These are phyloP conservation scores for Bellardia bayeri DNA, from an alignment of 2,888 invertebrate species.

Conservation along the genomic window DNA sequence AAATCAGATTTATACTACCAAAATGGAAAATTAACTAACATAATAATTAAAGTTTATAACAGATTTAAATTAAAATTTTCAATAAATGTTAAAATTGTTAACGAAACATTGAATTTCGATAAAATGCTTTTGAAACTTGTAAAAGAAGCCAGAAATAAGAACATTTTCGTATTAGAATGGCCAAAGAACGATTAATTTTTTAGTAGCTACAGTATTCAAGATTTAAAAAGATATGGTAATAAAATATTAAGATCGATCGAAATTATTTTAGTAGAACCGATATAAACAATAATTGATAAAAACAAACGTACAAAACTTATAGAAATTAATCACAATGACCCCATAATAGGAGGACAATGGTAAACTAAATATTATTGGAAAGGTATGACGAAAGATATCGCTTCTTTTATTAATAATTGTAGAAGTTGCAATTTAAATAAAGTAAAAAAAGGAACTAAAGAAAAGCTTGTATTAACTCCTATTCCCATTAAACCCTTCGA, in stretches of 20 bases:
- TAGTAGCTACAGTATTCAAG: constrained; percentile 6
- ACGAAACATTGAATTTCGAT: constrained; percentile 63
- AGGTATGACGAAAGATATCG: no score
- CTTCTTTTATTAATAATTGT: no score
- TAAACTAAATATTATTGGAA: constrained; percentile 39
- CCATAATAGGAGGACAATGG: constrained; percentile 34
- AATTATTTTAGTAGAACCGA: constrained; percentile 43
- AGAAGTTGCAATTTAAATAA: constrained; percentile 37
- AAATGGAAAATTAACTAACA: neutral
- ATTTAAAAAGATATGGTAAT: constrained; percentile 40
- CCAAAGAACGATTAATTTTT: constrained; percentile 38
- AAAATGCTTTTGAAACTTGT: constrained; percentile 57
- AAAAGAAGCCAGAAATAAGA: constrained; percentile 41
- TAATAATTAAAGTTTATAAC: constrained; percentile 36
- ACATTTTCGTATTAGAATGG: constrained; percentile 34
- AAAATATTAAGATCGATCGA: constrained; percentile 38
- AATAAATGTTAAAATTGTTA: constrained; percentile 40
- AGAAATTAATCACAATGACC: constrained; percentile 29
- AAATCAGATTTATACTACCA: constrained; percentile 16
- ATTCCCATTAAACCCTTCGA: constrained; percentile 65
- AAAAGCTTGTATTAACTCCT: constrained; percentile 14
- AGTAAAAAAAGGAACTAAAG: constrained; percentile 51
- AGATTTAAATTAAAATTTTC: constrained; percentile 35
- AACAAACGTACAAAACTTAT: neutral
- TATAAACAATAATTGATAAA: neutral